Evolutionary conservation across 1,140 invertebrate species (phyloP), one percentile per base, ranked within the genome.

Genomic region (Trichonephila clavata): DNA sequence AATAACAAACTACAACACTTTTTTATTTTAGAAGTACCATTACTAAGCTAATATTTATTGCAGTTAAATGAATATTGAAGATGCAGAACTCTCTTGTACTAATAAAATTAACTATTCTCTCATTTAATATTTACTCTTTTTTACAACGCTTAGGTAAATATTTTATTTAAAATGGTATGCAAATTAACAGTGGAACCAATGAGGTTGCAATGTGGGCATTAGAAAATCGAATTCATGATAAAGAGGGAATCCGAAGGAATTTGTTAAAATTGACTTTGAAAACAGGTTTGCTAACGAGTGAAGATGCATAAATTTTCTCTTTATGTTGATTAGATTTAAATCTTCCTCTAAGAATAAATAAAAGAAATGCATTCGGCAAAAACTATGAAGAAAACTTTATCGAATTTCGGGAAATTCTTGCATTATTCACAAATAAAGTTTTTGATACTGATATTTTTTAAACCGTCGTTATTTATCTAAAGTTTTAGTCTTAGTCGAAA

Each of bases 131-230:
- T 68, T 20, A 68, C 10, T 68, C n/a, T 18, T 16, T 32, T 10
- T 18, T 32, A 77, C 71, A 32, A 39, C 7, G 71, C 14, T 77
- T 39, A 27, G 32, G 18, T 18, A 77, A 77, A 77, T 77, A 77
- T 77, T 77, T 77, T 77, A 77, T 32, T 39, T 39, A 77, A 77
- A 77, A 77, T 77, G 27, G 71, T 14, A 77, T 77, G 71, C 14
- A 77, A 77, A 77, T 77, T 39, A 77, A 13, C 8, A 18, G 27
- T 18, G 13, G 32, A 18, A 20, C 71, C 71, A 77, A 77, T 77
- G 71, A 39, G 71, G 3, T 39, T 5, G 10, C 13, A 77, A 39
- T 77, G 71, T 16, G 0, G 71, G 32, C 18, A 18, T 6, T 16
- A 77, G 27, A 77, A 24, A 77, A 16, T 50, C 14, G 18, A 77